phyloP scores from a whole-genome alignment of 2,888 invertebrate genomes.

The Pristionchus maxplancki region DNA sequence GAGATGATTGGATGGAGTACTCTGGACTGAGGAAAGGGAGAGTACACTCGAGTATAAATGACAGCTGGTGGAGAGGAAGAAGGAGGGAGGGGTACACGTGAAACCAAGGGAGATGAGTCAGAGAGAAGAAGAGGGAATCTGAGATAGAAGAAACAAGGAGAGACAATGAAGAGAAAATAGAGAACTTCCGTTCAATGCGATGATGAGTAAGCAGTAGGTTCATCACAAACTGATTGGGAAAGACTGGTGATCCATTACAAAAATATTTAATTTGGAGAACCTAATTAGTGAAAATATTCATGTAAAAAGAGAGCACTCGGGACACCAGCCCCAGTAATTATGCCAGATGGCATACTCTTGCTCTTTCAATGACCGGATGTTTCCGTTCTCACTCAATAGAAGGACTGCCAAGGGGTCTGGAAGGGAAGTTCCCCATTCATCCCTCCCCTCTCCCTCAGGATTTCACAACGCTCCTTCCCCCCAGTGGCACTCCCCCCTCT shows the following conservation, averaged over 20 bases:
- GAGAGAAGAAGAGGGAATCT: neutral
- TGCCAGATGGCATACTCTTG: no score
- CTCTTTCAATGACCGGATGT: neutral
- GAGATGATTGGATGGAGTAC: neutral
- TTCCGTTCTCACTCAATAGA: neutral
- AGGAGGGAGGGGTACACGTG: neutral
- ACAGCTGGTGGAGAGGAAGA: neutral
- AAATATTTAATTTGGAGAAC: no score
- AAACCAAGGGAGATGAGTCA: neutral
- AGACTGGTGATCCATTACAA: no score
- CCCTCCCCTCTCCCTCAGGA: neutral
- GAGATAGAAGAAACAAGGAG: neutral
- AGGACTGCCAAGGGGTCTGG: neutral
- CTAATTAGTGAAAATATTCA: no score
- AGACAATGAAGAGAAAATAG: neutral
- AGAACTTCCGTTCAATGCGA: neutral
- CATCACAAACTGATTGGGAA: no score
- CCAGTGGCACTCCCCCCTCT: neutral
- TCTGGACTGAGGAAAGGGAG: neutral
- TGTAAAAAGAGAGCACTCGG: no score
- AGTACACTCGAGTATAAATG: neutral
- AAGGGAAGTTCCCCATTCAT: neutral
- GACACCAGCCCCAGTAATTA: no score
- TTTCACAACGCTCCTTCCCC: neutral
- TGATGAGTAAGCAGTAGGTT: neutral